These are phyloP conservation scores for Grus americana DNA, from an alignment of 2,113 vertebrate species.

Conservation along the genomic window DNA sequence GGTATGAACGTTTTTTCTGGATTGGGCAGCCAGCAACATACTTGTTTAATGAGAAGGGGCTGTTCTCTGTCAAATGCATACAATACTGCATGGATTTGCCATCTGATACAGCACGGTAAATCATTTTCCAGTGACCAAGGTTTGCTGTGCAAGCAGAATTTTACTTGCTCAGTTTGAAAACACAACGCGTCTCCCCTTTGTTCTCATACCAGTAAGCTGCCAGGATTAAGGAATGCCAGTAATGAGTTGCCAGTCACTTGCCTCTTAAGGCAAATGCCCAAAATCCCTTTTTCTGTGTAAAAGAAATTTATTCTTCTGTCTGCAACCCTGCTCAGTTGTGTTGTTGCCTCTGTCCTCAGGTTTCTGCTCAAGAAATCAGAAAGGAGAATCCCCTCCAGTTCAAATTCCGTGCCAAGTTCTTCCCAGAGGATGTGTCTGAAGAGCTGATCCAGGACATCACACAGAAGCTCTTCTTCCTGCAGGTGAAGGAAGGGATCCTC, in stretches of 20 bases:
- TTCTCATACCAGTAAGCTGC: neutral
- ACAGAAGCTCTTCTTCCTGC: conserved; percentile 96
- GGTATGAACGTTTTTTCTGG: neutral
- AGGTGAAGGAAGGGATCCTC: conserved; percentile 92
- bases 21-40: neutral
- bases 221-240: neutral
- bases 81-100: neutral
- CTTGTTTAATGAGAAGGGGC: neutral
- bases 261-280: neutral
- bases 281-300: neutral
- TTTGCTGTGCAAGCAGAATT: neutral
- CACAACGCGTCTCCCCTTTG: neutral
- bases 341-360: conserved; percentile 69
- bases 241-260: neutral
- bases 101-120: neutral
- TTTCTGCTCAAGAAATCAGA: conserved; percentile 90
- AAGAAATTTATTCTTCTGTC: neutral
- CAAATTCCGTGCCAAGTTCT: conserved; percentile 94
- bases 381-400: conserved; percentile 95
- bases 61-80: neutral
- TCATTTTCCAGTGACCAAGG: neutral
- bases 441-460: conserved; percentile 97
- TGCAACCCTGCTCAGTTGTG: neutral
- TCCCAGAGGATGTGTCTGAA: conserved; percentile 91
- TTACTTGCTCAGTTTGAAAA: neutral